Evolutionary conservation across 2,113 vertebrate genomes (phyloP).

Genomic region (Sus scrofa): T2T-Sscrofa CM000819.6:108555501-108556000

Average conservation of each 20-base stretch:
- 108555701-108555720: neutral
- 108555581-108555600: neutral
- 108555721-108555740: neutral
- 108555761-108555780: neutral
- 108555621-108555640: neutral
- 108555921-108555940: neutral
- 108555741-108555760: neutral
- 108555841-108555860: neutral
- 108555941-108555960: rapidly evolving
- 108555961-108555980: neutral
- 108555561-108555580: neutral
- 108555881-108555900: neutral
- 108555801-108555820: neutral
- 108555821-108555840: neutral
- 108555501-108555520: too few species aligned
- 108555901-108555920: neutral
- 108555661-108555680: neutral
- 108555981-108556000: neutral
- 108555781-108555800: neutral
- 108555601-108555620: neutral
- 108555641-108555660: neutral
- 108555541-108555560: neutral
- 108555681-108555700: neutral
- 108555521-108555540: neutral
- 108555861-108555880: neutral